phyloP scores from a whole-genome alignment of 1,140 invertebrate species.

The Drosophila guanche region DNA sequence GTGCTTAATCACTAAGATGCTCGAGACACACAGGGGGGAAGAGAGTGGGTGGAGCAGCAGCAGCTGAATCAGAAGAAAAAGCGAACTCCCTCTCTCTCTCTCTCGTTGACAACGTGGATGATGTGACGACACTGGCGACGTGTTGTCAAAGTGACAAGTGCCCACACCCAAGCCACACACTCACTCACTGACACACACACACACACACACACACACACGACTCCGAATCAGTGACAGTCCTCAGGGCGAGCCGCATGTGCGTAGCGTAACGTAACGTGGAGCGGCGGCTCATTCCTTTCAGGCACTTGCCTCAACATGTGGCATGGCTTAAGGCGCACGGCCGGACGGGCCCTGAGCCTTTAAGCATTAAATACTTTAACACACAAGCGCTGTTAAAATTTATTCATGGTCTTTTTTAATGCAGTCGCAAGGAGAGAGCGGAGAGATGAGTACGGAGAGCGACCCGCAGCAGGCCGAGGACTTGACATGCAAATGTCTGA shows the following conservation, averaged over 20 bases:
- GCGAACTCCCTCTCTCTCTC: conserved; percentile 13
- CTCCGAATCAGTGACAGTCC: background rate
- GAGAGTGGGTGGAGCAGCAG: background rate
- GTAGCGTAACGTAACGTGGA: conserved; percentile 28
- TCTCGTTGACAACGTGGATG: conserved; percentile 51
- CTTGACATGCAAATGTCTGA: conserved; percentile 78
- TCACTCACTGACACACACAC: conserved; percentile 20
- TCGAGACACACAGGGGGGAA: conserved; percentile 9
- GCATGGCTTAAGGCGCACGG: conserved; percentile 75
- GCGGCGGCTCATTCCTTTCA: conserved; percentile 20
- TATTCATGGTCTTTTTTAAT: conserved; percentile 80
- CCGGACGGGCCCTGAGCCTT: conserved; percentile 70
- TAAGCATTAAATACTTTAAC: conserved; percentile 82
- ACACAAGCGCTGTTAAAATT: conserved; percentile 80
- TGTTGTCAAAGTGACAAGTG: conserved; percentile 61
- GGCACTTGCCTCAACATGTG: conserved; percentile 62
- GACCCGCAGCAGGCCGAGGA: conserved; percentile 33
- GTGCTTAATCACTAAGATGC: conserved; percentile 74
- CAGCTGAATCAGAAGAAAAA: conserved; percentile 5
- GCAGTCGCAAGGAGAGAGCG: conserved; percentile 37
- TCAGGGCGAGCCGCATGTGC: conserved; percentile 47
- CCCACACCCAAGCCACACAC: conserved; percentile 37
- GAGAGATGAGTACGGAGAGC: background rate
- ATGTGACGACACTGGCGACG: conserved; percentile 49
- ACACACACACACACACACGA: conserved; percentile 7